phyloP scores from a whole-genome alignment of 2,888 invertebrate genomes.

The Perdita meconis region DNA sequence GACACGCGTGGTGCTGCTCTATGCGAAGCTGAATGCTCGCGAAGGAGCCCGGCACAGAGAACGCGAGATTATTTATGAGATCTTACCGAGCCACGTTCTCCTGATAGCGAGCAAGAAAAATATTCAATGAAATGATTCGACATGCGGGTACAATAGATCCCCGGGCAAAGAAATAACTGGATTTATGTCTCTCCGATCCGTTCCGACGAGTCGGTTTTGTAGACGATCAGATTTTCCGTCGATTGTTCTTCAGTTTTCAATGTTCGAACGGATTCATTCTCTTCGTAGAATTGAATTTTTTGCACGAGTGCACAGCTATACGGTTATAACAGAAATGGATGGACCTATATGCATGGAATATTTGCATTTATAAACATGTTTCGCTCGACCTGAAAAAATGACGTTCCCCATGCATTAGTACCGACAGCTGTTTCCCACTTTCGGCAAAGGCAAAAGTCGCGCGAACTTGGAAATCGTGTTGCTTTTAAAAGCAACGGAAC shows the following conservation, averaged over 20 bases:
- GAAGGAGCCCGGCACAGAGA: neutral
- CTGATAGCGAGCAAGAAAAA: neutral
- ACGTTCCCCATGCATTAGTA: slow-evolving; percentile 7
- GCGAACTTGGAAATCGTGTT: neutral
- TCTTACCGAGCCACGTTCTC: neutral
- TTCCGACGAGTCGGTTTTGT: too few relatives aligned
- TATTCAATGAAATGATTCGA: neutral
- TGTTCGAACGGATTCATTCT: too few relatives aligned
- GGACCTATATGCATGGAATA: neutral
- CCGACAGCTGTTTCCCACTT: neutral
- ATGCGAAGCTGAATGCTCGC: neutral
- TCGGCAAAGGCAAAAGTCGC: neutral
- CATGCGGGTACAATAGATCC: neutral
- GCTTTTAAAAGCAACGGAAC: slow-evolving; percentile 1
- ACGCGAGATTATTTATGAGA: slow-evolving; percentile 2
- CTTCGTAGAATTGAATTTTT: too few relatives aligned
- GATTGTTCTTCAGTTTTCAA: too few relatives aligned
- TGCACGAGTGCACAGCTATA: too few relatives aligned
- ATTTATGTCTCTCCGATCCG: too few relatives aligned
- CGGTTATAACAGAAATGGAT: too few relatives aligned
- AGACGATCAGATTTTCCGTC: too few relatives aligned
- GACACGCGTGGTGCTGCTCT: too few relatives aligned
- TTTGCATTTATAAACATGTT: neutral
- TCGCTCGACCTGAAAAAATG: neutral
- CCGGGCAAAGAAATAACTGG: too few relatives aligned